Base-by-base conservation (phyloP, 2,888 invertebrate species). In the Melitaea athalia region DNA sequence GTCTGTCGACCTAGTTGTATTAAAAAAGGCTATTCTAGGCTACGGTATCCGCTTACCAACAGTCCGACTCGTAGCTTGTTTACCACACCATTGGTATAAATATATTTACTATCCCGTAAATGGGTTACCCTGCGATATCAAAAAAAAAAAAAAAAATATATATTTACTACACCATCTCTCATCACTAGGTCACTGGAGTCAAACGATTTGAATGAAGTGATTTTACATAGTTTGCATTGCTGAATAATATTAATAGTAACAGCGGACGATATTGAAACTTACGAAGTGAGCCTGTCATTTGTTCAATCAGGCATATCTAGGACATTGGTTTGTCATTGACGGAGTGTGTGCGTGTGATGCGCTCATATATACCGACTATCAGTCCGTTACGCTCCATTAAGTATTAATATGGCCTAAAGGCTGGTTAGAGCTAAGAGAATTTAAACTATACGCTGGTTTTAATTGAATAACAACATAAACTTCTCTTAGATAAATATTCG, bases 321-420 rank as follows among this genome's bases (percentile, higher is more conserved):
- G 68, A 74, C 72, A 38, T 59, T 66, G 59, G 67, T 74, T 67
- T 72, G 73, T 72, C 75, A 71, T 68, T 74, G 74, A 74, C 69
- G 55, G 64, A 71, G 71, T 67, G 67, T 63, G 75, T 67, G 52
- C 59, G 64, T 63, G 68, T 67, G 72, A 66, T 63, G 64, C 63
- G 55, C 68, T 62, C 69, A 66, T 70, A 72, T 64, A 72, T 60
- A 68, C 45, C 59, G 59, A 60, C 68, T 70, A 64, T 69, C 66
- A 69, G 67, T 67, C 66, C 69, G 67, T 69, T 70, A 68, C 72
- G 69, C 68, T 71, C 64, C 74, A 68, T 64, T 70, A 67, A 52
- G 5, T 63, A 59, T 64, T 57, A 55, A 55, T 55, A 55, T 55
- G 33, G n/a, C n/a, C 47, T 49, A n/a, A 12, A 55, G 53, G 53